phyloP scores from a whole-genome alignment of 2,797 vertebrate species.

The Typhlichthys eigenmanni region DNA sequence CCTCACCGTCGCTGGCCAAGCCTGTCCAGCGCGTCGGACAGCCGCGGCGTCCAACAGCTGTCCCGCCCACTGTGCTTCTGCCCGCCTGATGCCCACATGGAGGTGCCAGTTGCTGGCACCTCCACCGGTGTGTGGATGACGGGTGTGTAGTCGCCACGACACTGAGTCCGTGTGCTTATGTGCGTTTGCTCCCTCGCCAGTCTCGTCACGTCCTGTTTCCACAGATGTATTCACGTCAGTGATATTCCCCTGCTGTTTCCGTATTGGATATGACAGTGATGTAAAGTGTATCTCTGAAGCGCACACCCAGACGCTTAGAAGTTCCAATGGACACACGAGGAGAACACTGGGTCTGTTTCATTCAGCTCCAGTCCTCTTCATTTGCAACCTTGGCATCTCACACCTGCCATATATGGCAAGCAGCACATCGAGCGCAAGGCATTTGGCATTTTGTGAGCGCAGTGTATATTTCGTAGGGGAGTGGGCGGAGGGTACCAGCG shows the following conservation, averaged over 20 bases:
- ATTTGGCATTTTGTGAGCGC: conserved; percentile 36
- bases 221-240: not conserved
- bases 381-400: conserved; percentile 32
- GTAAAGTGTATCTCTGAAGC: conserved; percentile 7
- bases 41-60: conserved; percentile 35
- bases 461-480: conserved; percentile 39
- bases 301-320: not conserved
- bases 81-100: conserved; percentile 48
- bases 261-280: conserved; percentile 21
- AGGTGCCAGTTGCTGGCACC: conserved; percentile 46
- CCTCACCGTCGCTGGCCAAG: too few species aligned
- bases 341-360: not conserved
- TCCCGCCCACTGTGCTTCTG: conserved; percentile 44
- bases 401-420: conserved; percentile 22
- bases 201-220: not conserved
- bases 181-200: not conserved
- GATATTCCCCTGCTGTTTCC: conserved; percentile 16
- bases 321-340: not conserved
- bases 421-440: conserved; percentile 39
- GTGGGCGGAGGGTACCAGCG: conserved; percentile 37
- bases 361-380: conserved; percentile 12
- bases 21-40: not conserved
- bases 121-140: not conserved
- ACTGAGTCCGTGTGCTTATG: not conserved
- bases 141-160: not conserved